Conservation (phyloP, 2,888 invertebrate species). For the Cartodere bifasciata region DNA sequence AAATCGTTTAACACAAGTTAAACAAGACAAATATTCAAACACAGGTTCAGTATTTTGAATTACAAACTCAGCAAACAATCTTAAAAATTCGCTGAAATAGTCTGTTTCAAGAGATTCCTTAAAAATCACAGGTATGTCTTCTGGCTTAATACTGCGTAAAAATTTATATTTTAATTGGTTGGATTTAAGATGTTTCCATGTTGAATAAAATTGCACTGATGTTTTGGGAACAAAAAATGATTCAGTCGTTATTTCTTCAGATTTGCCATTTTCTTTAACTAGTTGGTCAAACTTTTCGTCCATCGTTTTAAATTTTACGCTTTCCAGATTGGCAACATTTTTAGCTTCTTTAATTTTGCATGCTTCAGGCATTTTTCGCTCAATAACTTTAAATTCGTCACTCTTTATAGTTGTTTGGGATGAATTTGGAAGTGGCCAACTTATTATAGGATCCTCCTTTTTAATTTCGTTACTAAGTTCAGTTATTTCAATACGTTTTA, state of each 20-base stretch:
- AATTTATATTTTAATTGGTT: constrained; percentile 43
- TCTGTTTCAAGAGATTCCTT: constrained; percentile 53
- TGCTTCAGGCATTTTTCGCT: constrained; percentile 15
- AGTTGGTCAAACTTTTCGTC: too few relatives aligned
- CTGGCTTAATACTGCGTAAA: constrained; percentile 44
- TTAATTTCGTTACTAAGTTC: constrained; percentile 11
- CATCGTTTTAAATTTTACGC: too few relatives aligned
- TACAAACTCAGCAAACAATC: constrained; percentile 37
- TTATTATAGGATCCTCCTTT: constrained; percentile 9
- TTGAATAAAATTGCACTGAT: constrained; percentile 50
- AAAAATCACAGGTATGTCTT: constrained; percentile 48
- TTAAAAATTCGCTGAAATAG: constrained; percentile 47
- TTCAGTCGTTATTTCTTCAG: not conserved
- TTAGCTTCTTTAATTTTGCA: constrained; percentile 6
- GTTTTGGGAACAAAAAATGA: constrained; percentile 37
- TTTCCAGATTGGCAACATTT: constrained; percentile 2
- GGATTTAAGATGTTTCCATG: constrained; percentile 46
- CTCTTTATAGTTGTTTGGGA: constrained; percentile 14
- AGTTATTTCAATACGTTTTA: constrained; percentile 37
- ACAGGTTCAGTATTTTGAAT: constrained; percentile 34
- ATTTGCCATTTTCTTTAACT: too few relatives aligned
- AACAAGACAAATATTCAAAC: constrained; percentile 39
- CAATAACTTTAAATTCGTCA: constrained; percentile 23
- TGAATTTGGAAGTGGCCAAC: constrained; percentile 13
- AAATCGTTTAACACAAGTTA: constrained; percentile 50